Conservation (phyloP, 2,888 invertebrate genomes). For the Clitarchus hookeri region DNA sequence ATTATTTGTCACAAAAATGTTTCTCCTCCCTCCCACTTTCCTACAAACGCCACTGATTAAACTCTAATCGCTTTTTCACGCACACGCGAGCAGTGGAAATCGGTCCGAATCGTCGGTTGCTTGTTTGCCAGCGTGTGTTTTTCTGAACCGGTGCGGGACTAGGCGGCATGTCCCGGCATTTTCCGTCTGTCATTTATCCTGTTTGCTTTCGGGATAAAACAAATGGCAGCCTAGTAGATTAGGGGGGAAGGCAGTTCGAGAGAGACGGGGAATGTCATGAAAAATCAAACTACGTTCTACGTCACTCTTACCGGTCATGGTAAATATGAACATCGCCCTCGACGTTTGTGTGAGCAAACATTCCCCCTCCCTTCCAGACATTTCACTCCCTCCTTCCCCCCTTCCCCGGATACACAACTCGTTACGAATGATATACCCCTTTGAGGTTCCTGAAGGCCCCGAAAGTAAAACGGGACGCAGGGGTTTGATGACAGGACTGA, state of each 20-base stretch:
- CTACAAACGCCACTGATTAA: not conserved
- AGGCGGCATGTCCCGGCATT: not conserved
- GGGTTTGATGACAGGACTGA: not conserved
- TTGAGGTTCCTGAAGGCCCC: not conserved
- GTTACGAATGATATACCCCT: not conserved
- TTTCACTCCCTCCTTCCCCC: not conserved
- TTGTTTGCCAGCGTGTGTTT: not conserved
- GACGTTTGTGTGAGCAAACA: not conserved
- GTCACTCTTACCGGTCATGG: not conserved
- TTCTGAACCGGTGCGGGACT: not conserved
- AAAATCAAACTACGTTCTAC: not conserved
- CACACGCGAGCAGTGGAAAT: not conserved
- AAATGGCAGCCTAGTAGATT: not conserved
- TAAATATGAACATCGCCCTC: not conserved
- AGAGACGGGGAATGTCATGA: not conserved
- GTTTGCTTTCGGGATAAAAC: not conserved
- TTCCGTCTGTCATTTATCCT: not conserved
- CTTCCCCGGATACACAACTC: not conserved
- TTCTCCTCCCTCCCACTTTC: not conserved
- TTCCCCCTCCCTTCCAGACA: not conserved
- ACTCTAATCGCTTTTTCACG: not conserved
- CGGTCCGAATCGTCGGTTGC: not conserved
- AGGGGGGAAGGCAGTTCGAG: not conserved
- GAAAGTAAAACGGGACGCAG: not conserved
- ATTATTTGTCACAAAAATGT: not conserved